These are phyloP conservation scores for Drosophila vallismaia DNA, from an alignment of 2,888 invertebrate genomes.

Conservation along the genomic window DNA sequence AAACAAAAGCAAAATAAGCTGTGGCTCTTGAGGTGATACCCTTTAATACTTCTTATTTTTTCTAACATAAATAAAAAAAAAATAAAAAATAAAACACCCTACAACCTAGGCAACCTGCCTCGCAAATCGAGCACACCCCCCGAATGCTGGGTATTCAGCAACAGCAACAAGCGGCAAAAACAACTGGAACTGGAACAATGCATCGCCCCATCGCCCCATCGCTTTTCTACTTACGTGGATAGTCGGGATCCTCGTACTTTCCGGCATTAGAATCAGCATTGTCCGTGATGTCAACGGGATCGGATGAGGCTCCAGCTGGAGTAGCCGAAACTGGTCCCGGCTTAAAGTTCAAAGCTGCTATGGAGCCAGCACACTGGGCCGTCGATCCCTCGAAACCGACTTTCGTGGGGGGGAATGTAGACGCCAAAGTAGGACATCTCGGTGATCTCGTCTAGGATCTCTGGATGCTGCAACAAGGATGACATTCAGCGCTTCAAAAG, in stretches of 20 bases:
- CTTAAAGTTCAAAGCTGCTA: slow-evolving; percentile 57
- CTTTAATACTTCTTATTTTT: no score
- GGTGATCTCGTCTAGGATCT: slow-evolving; percentile 1
- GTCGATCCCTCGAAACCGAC: slow-evolving; percentile 60
- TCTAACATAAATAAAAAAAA: not conserved
- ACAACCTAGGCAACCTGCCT: not conserved
- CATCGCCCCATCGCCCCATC: slow-evolving; percentile 10
- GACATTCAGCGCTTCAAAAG: no score
- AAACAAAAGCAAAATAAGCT: not conserved
- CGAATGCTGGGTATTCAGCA: not conserved
- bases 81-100: not conserved
- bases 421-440: slow-evolving; percentile 63
- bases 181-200: slow-evolving; percentile 27
- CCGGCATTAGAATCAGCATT: not conserved
- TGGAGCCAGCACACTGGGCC: slow-evolving; percentile 59
- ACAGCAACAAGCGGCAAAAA: slow-evolving; percentile 8
- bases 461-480: not conserved
- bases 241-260: slow-evolving; percentile 65
- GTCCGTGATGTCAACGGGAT: not conserved
- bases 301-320: not conserved
- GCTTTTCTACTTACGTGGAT: slow-evolving; percentile 63
- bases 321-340: slow-evolving; percentile 12
- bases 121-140: not conserved
- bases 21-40: no score
- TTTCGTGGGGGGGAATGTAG: slow-evolving; percentile 62